A percentile compares a stretch with the other conserved stretches of the same genome.
Conservation (phyloP, 2,113 vertebrate species). For the Cyphomyrus plagiostoma region DNA sequence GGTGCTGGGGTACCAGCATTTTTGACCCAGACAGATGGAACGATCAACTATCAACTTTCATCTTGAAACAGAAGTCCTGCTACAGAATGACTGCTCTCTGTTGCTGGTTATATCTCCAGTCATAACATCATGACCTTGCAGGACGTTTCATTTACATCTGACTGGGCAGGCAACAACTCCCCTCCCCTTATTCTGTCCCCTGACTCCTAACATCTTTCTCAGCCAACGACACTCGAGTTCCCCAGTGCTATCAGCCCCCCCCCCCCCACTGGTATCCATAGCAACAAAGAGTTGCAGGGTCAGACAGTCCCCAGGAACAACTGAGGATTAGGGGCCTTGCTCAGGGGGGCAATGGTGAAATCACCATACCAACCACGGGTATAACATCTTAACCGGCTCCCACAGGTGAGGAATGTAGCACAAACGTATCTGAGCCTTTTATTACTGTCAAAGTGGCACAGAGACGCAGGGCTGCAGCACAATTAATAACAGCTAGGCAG, state of each 20-base stretch:
- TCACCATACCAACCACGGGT: not conserved
- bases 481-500: not conserved
- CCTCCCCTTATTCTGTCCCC: not conserved
- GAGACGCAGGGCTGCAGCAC: not conserved
- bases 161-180: not conserved
- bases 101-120: not conserved
- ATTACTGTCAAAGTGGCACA: not conserved
- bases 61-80: not conserved
- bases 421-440: not conserved
- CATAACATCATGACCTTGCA: not conserved
- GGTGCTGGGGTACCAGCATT: too few relatives aligned
- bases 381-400: not conserved
- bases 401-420: not conserved
- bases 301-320: not conserved
- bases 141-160: not conserved
- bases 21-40: not conserved
- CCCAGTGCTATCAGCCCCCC: not conserved
- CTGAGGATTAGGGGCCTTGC: not conserved
- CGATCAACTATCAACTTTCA: not conserved
- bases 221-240: not conserved
- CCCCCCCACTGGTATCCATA: not conserved
- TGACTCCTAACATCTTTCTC: not conserved
- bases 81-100: too few relatives aligned
- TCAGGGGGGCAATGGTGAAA: not conserved
- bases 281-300: not conserved